Base-by-base conservation (phyloP, 2,797 vertebrate species). In the Cossypha niveicapilla region DNA sequence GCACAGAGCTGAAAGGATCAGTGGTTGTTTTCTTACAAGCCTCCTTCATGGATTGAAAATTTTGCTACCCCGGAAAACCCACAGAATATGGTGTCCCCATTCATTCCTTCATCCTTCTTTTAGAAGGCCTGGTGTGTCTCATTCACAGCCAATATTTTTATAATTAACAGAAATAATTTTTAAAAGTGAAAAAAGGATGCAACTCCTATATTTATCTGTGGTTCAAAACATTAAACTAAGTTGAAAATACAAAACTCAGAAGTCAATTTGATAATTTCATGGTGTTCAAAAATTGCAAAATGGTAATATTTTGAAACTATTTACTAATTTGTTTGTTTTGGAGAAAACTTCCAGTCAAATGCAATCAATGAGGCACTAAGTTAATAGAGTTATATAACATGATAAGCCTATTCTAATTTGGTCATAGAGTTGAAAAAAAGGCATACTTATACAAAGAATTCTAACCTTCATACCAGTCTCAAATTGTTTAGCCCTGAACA, bases 51-150 rank as follows among this genome's bases (percentile, higher is more conserved):
- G 34, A 30, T 9, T 19, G 7, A 39, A 14, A 66, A 41, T 34
- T 85, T 78, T 76, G 14, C 28, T 2, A 0, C 6, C 7, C 44
- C 2, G 5, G 22, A 70, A 78, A 22, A 50, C 1, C 8, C 14
- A 19, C 17, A 66, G 30, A 92, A 65, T 9, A 21, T 32, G 13
- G 3, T n/a, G 13, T 47, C 35, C 42, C 24, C 19, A 27, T 25
- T 65, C 0, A 1, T 13, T 51, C 30, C 32, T 23, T 72, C 3
- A 1, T 57, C 28, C 18, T 25, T 7, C 7, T 18, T 9, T 2
- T 28, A 48, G 19, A 7, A 32, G 19, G 13, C 8, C 18, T 70
- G 18, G 9, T 39, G 68, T 35, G 19, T 18, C 24, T 68, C 10
- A 23, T 61, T 45, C 27, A 25, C 7, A 83, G 17, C 0, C 25